Conservation (phyloP, 2,797 vertebrate genomes). For the Luscinia megarhynchos region DNA sequence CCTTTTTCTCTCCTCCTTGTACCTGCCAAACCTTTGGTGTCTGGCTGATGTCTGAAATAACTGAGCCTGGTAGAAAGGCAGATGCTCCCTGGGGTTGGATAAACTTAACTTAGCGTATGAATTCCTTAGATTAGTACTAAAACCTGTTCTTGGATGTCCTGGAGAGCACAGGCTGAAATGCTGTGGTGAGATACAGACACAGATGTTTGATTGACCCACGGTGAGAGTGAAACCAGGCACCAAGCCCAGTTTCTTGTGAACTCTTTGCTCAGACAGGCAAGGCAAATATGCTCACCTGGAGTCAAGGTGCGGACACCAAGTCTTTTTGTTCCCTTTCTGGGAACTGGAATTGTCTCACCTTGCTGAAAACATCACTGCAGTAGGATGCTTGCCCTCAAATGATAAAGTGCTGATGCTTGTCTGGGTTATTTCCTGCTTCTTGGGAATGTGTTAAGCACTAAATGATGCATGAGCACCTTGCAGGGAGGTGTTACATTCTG, state of each 20-base stretch:
- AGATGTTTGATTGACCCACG: fast-evolving
- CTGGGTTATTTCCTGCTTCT: neutral
- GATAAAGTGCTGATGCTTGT: neutral
- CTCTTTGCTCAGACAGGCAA: neutral
- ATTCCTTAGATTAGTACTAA: neutral
- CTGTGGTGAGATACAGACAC: neutral
- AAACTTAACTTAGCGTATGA: neutral
- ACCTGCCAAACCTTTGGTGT: neutral
- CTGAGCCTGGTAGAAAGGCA: neutral
- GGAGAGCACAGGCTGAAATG: neutral
- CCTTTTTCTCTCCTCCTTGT: neutral
- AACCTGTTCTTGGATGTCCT: neutral
- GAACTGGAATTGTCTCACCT: neutral
- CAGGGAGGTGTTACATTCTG: neutral
- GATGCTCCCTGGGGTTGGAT: neutral
- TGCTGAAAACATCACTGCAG: neutral
- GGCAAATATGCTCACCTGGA: neutral
- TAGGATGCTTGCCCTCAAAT: neutral
- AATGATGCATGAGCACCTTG: slow-evolving; percentile 22
- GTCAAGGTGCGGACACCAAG: neutral
- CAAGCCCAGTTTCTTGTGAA: neutral
- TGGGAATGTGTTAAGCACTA: slow-evolving; percentile 1
- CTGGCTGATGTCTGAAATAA: neutral
- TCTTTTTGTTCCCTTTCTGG: neutral
- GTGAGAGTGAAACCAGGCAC: slow-evolving; percentile 3